Base-by-base conservation (phyloP, 2,113 vertebrate genomes). In the Calyptomena viridis region DNA sequence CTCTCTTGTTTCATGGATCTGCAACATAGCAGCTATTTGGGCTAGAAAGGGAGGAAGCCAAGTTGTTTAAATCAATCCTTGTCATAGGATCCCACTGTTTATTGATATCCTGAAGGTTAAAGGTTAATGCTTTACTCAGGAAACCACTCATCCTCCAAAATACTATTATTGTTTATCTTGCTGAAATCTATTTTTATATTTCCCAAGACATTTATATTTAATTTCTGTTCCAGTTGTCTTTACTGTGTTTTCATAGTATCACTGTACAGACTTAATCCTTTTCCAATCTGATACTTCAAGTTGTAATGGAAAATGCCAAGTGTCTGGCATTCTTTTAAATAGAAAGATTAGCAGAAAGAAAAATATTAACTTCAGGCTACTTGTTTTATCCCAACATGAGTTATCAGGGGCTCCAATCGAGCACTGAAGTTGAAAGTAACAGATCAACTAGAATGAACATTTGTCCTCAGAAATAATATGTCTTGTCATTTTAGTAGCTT, bases 151-250 rank as follows among this genome's bases (percentile, higher is more conserved):
- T 96, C 86, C 87, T 96, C 91, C 89, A 95, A 97, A 96, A 96
- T 90, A 95, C 93, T 96, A 93, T 96, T 95, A 97, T 92, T 96
- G 93, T 95, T 97, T 97, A 95, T 97, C 96, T 96, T 96, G 83
- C 67, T 93, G 83, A 95, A 95, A 97, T 96, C 91, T 94, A 85
- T 96, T 97, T 97, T 97, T 95, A 89, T 96, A 95, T 94, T 94
- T 95, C 93, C 93, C 96, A 90, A 94, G 89, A 94, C 92, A 91
- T 95, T 96, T 96, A 95, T 92, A 90, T 91, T 95, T 97, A 94
- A 96, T 96, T 93, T 94, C 92, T 96, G 37, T 74, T 92, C 39
- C 24, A 79, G 63, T 88, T 93, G 75, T 77, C 88, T 93, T 92
- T 47, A 90, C 49, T 49, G 21, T 93, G 79, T 96, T 97, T 97